Conservation (phyloP, 2,888 invertebrate species). For the Synanthedon myopaeformis region DNA sequence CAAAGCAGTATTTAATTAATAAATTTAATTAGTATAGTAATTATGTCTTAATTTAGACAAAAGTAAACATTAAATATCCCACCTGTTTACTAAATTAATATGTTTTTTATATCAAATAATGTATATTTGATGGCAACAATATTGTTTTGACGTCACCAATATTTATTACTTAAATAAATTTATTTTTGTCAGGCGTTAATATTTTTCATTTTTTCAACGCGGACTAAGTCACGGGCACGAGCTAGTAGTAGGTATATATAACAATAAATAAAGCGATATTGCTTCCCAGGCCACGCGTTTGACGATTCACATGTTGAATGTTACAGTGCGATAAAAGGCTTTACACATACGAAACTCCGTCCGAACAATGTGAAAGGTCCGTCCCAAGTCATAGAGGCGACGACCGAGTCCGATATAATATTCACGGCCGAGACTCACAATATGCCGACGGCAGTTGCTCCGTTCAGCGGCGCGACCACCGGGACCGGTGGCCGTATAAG, state of each 20-base stretch:
- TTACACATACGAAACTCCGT: constrained; percentile 74
- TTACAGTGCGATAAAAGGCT: constrained; percentile 89
- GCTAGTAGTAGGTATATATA: too few species aligned
- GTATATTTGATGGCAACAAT: too few species aligned
- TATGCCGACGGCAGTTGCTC: constrained; percentile 97
- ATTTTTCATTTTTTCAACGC: too few species aligned
- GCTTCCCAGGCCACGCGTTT: too few species aligned
- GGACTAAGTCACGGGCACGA: too few species aligned
- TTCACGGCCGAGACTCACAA: constrained; percentile 99
- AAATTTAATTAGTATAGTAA: neutral
- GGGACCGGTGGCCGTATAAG: constrained; percentile 96
- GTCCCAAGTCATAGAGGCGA: constrained; percentile 70
- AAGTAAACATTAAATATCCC: neutral
- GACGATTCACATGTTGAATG: neutral
- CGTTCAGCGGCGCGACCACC: constrained; percentile 97
- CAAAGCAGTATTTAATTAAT: neutral
- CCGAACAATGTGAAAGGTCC: constrained; percentile 73
- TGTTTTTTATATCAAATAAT: too few species aligned
- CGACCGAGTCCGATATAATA: constrained; percentile 84
- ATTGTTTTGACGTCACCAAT: too few species aligned
- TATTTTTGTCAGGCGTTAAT: too few species aligned
- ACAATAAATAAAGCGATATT: too few species aligned
- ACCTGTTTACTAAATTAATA: neutral
- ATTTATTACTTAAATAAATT: too few species aligned
- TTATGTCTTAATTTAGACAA: too few species aligned